These are phyloP conservation scores for Drosophila kambysellisi DNA, from an alignment of 2,888 invertebrate genomes.

Conservation along the genomic window DNA sequence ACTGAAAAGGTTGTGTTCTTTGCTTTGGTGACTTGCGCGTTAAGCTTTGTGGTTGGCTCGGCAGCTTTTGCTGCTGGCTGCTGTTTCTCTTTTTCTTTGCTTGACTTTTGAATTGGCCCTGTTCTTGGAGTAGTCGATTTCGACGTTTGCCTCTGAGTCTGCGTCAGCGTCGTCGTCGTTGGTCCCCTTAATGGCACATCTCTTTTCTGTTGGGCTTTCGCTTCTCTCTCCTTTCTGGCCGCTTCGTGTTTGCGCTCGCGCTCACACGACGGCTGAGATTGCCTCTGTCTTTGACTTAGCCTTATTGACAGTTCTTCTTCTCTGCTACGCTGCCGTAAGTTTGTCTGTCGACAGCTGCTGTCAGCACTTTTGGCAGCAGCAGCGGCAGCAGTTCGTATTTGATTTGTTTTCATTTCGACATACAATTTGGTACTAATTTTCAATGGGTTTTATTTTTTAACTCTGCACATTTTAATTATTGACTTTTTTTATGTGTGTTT, in stretches of 20 bases:
- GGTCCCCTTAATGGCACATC: not conserved
- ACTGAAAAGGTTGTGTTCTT: not conserved
- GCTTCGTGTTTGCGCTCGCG: conserved; percentile 57
- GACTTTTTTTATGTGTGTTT: conserved; percentile 2
- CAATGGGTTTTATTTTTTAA: conserved; percentile 33
- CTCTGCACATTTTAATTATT: conserved; percentile 35
- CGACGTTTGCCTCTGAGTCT: not conserved
- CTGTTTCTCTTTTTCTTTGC: conserved; percentile 2
- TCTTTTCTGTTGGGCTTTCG: conserved; percentile 42
- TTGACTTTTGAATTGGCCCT: not conserved
- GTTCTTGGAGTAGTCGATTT: conserved; percentile 10
- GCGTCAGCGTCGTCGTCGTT: conserved; percentile 6
- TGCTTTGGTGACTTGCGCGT: not conserved
- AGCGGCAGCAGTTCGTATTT: conserved; percentile 36
- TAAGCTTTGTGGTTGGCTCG: not conserved
- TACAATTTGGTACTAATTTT: conserved; percentile 45
- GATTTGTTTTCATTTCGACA: conserved; percentile 48
- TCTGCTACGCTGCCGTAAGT: conserved; percentile 23
- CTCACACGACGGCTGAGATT: conserved; percentile 41
- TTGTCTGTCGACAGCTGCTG: not conserved
- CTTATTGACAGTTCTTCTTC: conserved; percentile 26
- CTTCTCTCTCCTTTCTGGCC: conserved; percentile 48
- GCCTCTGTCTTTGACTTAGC: conserved; percentile 10
- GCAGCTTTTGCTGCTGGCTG: not conserved
- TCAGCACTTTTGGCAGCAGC: not conserved